phyloP scores from a whole-genome alignment of 2,888 invertebrate genomes.

The Acanthacorydalis orientalis region DNA sequence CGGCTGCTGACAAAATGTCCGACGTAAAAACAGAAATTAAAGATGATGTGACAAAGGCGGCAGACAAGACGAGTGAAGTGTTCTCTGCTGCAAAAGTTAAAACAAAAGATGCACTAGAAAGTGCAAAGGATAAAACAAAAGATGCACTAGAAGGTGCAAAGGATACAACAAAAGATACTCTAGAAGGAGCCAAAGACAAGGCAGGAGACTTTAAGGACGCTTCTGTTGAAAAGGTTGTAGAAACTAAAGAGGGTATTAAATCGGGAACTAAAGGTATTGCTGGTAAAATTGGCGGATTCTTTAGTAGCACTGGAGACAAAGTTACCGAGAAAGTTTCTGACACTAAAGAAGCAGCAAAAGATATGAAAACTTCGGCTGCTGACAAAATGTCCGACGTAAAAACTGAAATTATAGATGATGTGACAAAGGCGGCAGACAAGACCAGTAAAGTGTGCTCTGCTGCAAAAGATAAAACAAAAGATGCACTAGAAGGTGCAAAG shows the following conservation, averaged over 20 bases:
- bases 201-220: slow-evolving; percentile 1
- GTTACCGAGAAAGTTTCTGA: too few species aligned
- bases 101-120: neutral
- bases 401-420: neutral
- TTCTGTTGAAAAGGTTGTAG: neutral
- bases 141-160: neutral
- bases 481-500: neutral
- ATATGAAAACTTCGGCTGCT: too few species aligned
- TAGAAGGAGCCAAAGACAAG: too few species aligned
- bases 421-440: neutral
- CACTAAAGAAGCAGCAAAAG: too few species aligned
- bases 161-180: slow-evolving; percentile 7
- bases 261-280: too few species aligned
- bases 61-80: neutral
- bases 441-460: neutral
- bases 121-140: too few species aligned
- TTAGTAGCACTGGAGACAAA: too few species aligned
- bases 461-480: neutral
- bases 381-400: neutral
- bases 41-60: neutral
- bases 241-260: neutral
- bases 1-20: neutral
- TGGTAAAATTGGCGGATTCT: too few species aligned
- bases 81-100: neutral
- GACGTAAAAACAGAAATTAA: neutral